phyloP scores from a whole-genome alignment of 2,797 vertebrate species.

The Epinephelus awoara region DNA sequence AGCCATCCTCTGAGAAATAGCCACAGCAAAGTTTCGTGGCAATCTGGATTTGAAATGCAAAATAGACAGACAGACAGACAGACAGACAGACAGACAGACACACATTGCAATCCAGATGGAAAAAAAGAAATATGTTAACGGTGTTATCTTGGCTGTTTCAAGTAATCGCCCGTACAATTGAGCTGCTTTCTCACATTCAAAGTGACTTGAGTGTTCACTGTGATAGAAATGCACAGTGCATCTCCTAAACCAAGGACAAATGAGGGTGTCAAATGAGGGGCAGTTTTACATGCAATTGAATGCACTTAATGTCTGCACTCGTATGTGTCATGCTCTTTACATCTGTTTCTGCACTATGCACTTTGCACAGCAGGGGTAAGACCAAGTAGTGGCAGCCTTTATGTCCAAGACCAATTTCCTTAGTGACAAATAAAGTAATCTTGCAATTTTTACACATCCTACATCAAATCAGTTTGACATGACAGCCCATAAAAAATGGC shows the following conservation, averaged over 20 bases:
- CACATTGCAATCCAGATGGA: too few relatives aligned
- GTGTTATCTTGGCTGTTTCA: neutral
- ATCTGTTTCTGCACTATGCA: too few relatives aligned
- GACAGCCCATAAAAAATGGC: neutral
- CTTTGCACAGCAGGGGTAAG: too few relatives aligned
- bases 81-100: neutral
- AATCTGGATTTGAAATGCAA: neutral
- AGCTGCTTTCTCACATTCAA: neutral
- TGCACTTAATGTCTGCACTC: too few relatives aligned
- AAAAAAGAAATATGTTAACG: neutral
- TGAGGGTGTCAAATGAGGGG: too few relatives aligned
- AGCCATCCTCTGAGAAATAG: constrained; percentile 7
- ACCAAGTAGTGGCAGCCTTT: too few relatives aligned
- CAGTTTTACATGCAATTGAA: too few relatives aligned
- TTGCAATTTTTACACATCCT: neutral
- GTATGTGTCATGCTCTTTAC: too few relatives aligned
- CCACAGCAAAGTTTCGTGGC: neutral
- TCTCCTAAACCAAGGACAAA: too few relatives aligned
- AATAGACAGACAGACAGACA: neutral
- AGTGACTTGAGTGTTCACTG: neutral
- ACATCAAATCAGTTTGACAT: neutral
- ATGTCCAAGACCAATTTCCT: too few relatives aligned
- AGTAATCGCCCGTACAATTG: neutral
- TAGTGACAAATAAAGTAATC: too few relatives aligned
- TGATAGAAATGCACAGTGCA: neutral